phyloP scores from a whole-genome alignment of 2,797 vertebrate species.

The Morelia viridis region DNA sequence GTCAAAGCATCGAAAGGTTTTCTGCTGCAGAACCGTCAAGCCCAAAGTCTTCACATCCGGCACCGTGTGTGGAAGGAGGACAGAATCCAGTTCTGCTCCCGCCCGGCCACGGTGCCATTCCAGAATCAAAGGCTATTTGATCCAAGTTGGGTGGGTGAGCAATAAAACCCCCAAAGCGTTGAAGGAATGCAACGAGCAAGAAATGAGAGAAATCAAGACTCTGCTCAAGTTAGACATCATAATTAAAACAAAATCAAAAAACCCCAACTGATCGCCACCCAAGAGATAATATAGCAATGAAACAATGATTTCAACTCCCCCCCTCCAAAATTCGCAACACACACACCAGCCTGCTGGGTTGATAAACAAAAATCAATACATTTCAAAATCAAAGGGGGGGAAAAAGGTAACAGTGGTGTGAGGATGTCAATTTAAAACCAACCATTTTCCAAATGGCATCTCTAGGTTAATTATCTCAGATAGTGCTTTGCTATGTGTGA shows the following conservation, averaged over 20 bases:
- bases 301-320: background rate
- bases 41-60: background rate
- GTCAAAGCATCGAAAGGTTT: background rate
- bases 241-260: background rate
- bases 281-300: conserved; percentile 55
- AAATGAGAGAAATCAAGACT: background rate
- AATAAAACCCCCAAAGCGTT: background rate
- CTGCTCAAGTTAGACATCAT: background rate
- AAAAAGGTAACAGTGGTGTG: conserved; percentile 39
- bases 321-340: conserved; percentile 40
- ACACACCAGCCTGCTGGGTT: conserved; percentile 77
- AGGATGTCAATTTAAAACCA: conserved; percentile 23
- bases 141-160: background rate
- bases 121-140: background rate
- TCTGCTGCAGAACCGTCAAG: conserved; percentile 8
- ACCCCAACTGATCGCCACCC: background rate
- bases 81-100: conserved; percentile 60
- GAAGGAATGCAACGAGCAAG: background rate
- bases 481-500: conserved; percentile 26
- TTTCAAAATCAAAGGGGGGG: conserved; percentile 37
- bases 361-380: conserved; percentile 42
- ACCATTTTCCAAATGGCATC: conserved; percentile 43
- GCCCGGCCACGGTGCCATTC: background rate
- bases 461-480: conserved; percentile 34
- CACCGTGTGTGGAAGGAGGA: background rate